phyloP scores from a whole-genome alignment of 2,888 invertebrate genomes.

The Lycia hirtaria region DNA sequence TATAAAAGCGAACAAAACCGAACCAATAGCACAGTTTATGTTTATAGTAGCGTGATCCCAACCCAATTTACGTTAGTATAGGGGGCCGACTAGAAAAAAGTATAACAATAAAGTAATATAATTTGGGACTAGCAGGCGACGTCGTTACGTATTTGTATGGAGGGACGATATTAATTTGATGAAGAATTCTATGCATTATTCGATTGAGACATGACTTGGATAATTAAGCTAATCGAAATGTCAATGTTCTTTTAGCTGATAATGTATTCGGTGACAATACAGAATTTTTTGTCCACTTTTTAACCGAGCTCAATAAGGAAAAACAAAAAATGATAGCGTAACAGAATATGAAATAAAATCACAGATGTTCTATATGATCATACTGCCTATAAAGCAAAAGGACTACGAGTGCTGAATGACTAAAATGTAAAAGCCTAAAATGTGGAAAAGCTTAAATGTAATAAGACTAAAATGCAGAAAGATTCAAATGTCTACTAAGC shows the following conservation, averaged over 20 bases:
- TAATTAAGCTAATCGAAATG: slow-evolving; percentile 54
- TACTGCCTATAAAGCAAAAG: too few species aligned
- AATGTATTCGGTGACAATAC: slow-evolving; percentile 5
- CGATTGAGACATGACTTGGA: slow-evolving; percentile 58
- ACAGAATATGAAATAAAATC: too few species aligned
- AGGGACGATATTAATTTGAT: slow-evolving; percentile 76
- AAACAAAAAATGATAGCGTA: too few species aligned
- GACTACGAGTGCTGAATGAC: too few species aligned
- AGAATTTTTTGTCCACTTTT: background rate
- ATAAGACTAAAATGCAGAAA: too few species aligned
- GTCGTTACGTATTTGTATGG: slow-evolving; percentile 72
- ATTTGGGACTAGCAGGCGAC: slow-evolving; percentile 74
- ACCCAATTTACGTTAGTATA: slow-evolving; percentile 82
- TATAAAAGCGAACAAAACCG: slow-evolving; percentile 66
- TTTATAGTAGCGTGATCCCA: slow-evolving; percentile 81
- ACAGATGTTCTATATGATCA: too few species aligned
- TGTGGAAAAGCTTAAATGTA: too few species aligned
- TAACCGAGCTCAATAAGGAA: background rate
- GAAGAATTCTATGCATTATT: slow-evolving; percentile 63
- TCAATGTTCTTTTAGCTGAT: slow-evolving; percentile 10
- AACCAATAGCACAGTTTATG: slow-evolving; percentile 79
- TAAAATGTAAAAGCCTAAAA: too few species aligned
- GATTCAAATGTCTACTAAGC: too few species aligned
- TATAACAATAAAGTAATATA: slow-evolving; percentile 84
- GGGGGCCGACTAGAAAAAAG: slow-evolving; percentile 74